A percentile compares a stretch with the other conserved stretches of the same genome.
Conservation (phyloP, 2,113 vertebrate genomes). For the Montifringilla adamsi region DNA sequence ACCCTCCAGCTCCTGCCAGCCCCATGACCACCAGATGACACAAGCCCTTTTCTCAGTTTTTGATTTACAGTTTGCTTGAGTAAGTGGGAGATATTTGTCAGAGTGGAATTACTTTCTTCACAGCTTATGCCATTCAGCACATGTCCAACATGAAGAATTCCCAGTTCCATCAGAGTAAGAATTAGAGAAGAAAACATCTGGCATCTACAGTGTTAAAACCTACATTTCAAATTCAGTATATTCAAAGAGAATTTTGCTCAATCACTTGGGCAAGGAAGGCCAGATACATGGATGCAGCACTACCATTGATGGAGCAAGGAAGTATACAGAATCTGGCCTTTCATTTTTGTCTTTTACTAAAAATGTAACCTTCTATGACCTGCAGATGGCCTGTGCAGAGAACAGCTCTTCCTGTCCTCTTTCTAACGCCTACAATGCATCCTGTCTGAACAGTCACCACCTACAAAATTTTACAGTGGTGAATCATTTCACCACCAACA, state of each 20-base stretch:
- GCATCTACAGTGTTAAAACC: not conserved
- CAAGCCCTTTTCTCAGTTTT: not conserved
- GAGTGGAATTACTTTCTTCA: not conserved
- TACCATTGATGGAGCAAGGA: not conserved
- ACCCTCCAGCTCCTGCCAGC: not conserved
- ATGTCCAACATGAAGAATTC: not conserved
- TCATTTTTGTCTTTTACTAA: constrained; percentile 64
- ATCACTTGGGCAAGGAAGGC: not conserved
- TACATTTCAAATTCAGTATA: not conserved
- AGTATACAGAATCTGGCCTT: constrained; percentile 15
- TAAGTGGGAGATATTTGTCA: not conserved
- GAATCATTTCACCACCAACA: constrained; percentile 73
- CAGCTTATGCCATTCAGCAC: not conserved
- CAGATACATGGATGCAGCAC: not conserved
- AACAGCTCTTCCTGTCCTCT: constrained; percentile 74
- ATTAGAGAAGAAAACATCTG: not conserved
- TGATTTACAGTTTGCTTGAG: not conserved
- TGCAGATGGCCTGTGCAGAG: constrained; percentile 65
- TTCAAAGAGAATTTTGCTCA: not conserved
- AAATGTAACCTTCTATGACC: constrained; percentile 72
- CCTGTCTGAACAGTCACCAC: constrained; percentile 75
- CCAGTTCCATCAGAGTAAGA: not conserved
- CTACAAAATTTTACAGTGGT: constrained; percentile 71
- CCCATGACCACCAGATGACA: not conserved
- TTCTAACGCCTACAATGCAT: constrained; percentile 66